A percentile compares a stretch with the other conserved stretches of the same genome.
These are phyloP conservation scores for Sphaeridia pumilis DNA, from an alignment of 2,888 invertebrate genomes.

Conservation along the genomic window DNA sequence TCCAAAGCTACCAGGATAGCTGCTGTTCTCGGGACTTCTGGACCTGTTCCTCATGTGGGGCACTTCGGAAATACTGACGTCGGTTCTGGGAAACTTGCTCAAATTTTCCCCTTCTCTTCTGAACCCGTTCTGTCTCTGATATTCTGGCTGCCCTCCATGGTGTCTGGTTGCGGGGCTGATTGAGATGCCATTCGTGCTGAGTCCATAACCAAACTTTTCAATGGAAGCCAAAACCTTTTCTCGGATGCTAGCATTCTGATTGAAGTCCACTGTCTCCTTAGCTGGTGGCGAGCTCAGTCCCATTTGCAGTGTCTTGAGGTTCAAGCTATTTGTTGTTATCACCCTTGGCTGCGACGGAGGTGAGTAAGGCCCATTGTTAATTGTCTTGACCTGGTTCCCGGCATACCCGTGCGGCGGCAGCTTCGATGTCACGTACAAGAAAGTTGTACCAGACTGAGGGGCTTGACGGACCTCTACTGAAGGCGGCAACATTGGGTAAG, in stretches of 20 bases:
- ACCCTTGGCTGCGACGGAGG: not conserved
- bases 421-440: slow-evolving; percentile 35
- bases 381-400: too few relatives aligned
- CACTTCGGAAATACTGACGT: not conserved
- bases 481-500: slow-evolving; percentile 36
- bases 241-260: slow-evolving; percentile 21
- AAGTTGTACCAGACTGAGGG: slow-evolving; percentile 35
- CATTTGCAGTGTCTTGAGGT: slow-evolving; percentile 9
- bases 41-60: slow-evolving; percentile 20
- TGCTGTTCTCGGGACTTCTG: slow-evolving; percentile 25
- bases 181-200: slow-evolving; percentile 10
- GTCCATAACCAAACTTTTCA: slow-evolving; percentile 34
- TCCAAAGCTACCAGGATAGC: slow-evolving; percentile 4
- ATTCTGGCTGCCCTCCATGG: not conserved
- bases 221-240: slow-evolving; percentile 34
- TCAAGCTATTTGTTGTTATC: slow-evolving; percentile 11
- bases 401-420: slow-evolving; percentile 22
- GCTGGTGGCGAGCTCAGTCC: slow-evolving; percentile 11
- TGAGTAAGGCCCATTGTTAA: not conserved
- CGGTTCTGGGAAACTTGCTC: slow-evolving; percentile 9
- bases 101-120: slow-evolving; percentile 10
- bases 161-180: not conserved
- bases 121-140: not conserved
- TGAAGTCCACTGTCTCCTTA: slow-evolving; percentile 18
- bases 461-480: slow-evolving; percentile 35